phyloP scores from a whole-genome alignment of 2,888 invertebrate genomes.

The Polyommatus iphigenia region DNA sequence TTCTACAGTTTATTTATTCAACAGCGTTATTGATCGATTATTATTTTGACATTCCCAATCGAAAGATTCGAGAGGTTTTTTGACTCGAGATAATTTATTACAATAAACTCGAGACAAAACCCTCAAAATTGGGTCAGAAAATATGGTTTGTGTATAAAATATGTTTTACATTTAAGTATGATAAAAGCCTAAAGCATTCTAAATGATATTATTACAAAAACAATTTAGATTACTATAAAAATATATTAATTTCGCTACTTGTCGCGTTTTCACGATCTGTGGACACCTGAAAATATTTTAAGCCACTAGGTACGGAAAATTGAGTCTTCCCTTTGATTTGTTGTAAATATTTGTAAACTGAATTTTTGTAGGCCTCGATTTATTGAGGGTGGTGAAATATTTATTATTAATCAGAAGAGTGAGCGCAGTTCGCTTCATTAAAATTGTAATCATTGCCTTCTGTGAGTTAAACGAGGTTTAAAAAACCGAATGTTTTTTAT shows the following conservation, averaged over 20 bases:
- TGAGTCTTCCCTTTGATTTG: background rate
- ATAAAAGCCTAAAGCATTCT: background rate
- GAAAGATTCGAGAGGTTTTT: too few relatives aligned
- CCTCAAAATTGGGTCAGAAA: too few relatives aligned
- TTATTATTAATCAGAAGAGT: slow-evolving; percentile 40
- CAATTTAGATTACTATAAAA: background rate
- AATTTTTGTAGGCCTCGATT: slow-evolving; percentile 26
- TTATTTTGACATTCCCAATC: too few relatives aligned
- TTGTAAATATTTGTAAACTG: slow-evolving; percentile 13
- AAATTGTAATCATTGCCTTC: slow-evolving; percentile 46
- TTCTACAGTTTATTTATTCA: too few relatives aligned
- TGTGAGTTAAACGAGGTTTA: slow-evolving; percentile 33
- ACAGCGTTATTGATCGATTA: too few relatives aligned
- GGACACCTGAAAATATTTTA: background rate
- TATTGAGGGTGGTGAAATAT: slow-evolving; percentile 34
- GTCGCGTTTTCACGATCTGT: background rate
- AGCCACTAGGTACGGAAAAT: background rate
- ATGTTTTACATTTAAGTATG: background rate
- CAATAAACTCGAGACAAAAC: too few relatives aligned
- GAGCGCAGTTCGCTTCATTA: slow-evolving; percentile 52
- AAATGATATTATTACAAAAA: too few relatives aligned
- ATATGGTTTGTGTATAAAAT: too few relatives aligned
- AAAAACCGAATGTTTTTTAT: too few relatives aligned
- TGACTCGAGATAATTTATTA: too few relatives aligned
- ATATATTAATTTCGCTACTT: background rate